phyloP scores from a whole-genome alignment of 1,140 invertebrate genomes.

The Amyelois transitella region DNA sequence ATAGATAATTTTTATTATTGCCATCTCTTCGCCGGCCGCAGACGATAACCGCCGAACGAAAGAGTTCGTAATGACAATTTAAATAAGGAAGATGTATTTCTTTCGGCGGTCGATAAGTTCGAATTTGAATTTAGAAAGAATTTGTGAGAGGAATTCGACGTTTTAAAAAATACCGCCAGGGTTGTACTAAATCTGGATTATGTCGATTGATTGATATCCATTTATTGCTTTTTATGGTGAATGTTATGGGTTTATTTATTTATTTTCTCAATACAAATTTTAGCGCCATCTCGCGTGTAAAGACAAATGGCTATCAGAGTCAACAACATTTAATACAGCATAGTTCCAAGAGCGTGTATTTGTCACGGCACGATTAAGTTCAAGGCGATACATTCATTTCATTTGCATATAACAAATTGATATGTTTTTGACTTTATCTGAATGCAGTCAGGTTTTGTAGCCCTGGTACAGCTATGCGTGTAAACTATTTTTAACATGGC shows the following conservation, averaged over 20 bases:
- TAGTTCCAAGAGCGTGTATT: background rate
- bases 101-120: slow-evolving; percentile 59
- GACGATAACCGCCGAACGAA: slow-evolving; percentile 59
- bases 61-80: slow-evolving; percentile 74
- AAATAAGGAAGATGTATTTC: slow-evolving; percentile 72
- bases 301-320: background rate
- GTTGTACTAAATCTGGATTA: slow-evolving; percentile 18
- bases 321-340: background rate
- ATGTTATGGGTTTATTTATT: no score
- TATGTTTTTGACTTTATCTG: background rate
- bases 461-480: slow-evolving; percentile 45
- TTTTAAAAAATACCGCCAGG: slow-evolving; percentile 40
- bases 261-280: no score
- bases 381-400: background rate
- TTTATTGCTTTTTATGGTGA: background rate
- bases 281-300: no score
- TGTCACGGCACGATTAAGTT: background rate
- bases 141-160: slow-evolving; percentile 50
- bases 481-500: slow-evolving; percentile 72
- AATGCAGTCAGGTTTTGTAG: slow-evolving; percentile 1
- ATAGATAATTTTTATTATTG: slow-evolving; percentile 75
- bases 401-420: background rate
- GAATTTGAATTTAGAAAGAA: slow-evolving; percentile 49
- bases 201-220: slow-evolving; percentile 4
- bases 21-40: slow-evolving; percentile 64